Percentiles rank a stretch among this genome's conserved stretches.
Evolutionary conservation across 2,888 invertebrate genomes (phyloP).

Genomic region (Polylopha cassiicola): DNA sequence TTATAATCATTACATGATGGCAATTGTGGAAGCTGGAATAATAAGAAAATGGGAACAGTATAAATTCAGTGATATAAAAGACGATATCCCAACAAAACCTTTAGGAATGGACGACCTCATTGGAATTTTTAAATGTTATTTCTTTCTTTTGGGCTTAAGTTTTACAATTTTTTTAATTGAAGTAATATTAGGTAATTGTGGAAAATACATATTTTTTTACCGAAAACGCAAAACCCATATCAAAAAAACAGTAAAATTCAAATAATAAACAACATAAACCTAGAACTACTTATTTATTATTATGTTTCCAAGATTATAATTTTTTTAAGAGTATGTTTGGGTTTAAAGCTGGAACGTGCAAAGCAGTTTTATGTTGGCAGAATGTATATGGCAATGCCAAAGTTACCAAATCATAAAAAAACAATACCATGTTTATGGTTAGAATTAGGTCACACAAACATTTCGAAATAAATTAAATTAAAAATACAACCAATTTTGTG

Average conservation of each 20-base stretch:
- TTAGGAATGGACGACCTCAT: slow-evolving; percentile 48
- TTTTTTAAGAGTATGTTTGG: background rate
- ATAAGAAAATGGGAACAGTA: slow-evolving; percentile 66
- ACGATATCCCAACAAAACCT: slow-evolving; percentile 49
- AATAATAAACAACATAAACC: no score
- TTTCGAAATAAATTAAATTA: slow-evolving; percentile 21
- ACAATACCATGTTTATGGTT: slow-evolving; percentile 26
- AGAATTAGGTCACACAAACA: slow-evolving; percentile 26
- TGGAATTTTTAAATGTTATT: slow-evolving; percentile 51
- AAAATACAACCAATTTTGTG: slow-evolving; percentile 19
- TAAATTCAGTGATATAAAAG: slow-evolving; percentile 52
- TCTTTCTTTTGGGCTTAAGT: slow-evolving; percentile 34
- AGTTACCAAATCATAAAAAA: background rate
- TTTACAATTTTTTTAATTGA: slow-evolving; percentile 47
- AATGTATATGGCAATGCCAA: slow-evolving; percentile 5
- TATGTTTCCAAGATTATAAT: no score
- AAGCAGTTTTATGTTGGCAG: slow-evolving; percentile 3
- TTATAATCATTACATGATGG: slow-evolving; percentile 48
- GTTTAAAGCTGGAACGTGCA: slow-evolving; percentile 5
- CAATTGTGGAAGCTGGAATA: slow-evolving; percentile 58
- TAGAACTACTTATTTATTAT: no score
- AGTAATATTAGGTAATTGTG: slow-evolving; percentile 29
- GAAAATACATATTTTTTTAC: slow-evolving; percentile 1
- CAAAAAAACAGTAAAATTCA: no score
- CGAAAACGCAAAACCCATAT: no score